A percentile compares a stretch with the other conserved stretches of the same genome.
Evolutionary conservation across 2,113 vertebrate genomes (phyloP).

Genomic region (Eublepharis macularius): DNA sequence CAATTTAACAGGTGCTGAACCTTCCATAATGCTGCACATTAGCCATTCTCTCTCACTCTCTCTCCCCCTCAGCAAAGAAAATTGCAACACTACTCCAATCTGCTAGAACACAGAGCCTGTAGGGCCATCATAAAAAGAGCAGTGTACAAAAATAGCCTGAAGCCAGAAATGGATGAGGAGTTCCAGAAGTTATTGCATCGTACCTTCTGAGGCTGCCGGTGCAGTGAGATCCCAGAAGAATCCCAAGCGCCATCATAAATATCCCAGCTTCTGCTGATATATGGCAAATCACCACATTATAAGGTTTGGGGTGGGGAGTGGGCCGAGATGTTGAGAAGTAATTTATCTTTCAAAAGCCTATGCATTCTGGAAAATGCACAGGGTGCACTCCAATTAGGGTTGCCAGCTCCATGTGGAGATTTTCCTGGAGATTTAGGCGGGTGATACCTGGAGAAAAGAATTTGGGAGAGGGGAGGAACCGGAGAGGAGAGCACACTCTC

Average conservation of each 20-base stretch:
- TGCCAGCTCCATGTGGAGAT: too few relatives aligned
- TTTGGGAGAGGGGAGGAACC: too few relatives aligned
- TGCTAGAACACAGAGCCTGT: slow-evolving; percentile 32
- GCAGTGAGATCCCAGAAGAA: slow-evolving; percentile 15
- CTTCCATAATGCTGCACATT: slow-evolving; percentile 46
- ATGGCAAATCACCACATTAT: neutral
- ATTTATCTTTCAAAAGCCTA: slow-evolving; percentile 1
- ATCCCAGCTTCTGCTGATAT: neutral
- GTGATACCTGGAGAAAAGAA: too few relatives aligned
- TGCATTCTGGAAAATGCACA: neutral
- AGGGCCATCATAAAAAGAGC: slow-evolving; percentile 55
- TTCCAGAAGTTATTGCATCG: slow-evolving; percentile 24
- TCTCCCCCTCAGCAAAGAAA: slow-evolving; percentile 43
- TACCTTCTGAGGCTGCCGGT: neutral
- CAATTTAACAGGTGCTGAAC: slow-evolving; percentile 53
- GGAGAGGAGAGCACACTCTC: too few relatives aligned
- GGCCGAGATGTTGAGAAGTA: fast-evolving
- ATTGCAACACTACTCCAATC: slow-evolving; percentile 32
- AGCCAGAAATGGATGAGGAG: slow-evolving; percentile 48
- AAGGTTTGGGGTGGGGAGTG: slow-evolving; percentile 13
- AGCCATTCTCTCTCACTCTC: slow-evolving; percentile 32
- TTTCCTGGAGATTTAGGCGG: too few relatives aligned
- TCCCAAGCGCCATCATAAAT: slow-evolving; percentile 21
- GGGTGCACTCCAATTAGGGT: too few relatives aligned
- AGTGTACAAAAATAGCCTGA: slow-evolving; percentile 49